Conservation (phyloP, 2,888 invertebrate species). For the Odontomyia ornata region DNA sequence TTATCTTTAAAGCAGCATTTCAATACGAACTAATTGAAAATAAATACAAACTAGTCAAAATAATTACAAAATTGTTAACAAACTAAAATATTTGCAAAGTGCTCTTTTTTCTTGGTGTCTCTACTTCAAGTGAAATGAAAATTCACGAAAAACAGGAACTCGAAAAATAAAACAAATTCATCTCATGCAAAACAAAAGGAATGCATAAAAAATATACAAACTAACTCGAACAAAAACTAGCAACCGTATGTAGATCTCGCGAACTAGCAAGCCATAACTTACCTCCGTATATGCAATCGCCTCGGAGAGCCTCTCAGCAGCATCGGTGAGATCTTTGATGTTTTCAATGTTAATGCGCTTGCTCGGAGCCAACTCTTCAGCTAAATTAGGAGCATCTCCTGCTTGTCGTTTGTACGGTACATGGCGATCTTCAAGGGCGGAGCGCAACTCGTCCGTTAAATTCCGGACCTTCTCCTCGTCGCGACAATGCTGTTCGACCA, state of each 20-base stretch:
- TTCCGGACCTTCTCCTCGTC: constrained; percentile 69
- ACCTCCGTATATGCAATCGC: constrained; percentile 47
- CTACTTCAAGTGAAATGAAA: neutral
- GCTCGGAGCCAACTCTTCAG: constrained; percentile 59
- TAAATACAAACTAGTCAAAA: constrained; percentile 14
- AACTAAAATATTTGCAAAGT: neutral
- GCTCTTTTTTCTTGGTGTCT: neutral
- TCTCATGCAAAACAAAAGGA: constrained; percentile 25
- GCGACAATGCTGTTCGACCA: constrained; percentile 67
- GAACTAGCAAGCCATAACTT: constrained; percentile 25
- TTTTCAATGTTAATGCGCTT: constrained; percentile 21
- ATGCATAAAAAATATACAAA: constrained; percentile 12
- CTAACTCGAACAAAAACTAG: constrained; percentile 17
- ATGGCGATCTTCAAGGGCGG: constrained; percentile 59
- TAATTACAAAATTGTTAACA: neutral
- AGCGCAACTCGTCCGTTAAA: constrained; percentile 68
- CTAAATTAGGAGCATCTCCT: constrained; percentile 55
- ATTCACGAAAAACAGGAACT: neutral
- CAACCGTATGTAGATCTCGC: neutral
- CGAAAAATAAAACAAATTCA: neutral
- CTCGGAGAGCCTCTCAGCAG: constrained; percentile 43
- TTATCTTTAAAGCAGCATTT: constrained; percentile 16
- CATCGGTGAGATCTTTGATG: constrained; percentile 39
- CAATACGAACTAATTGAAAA: neutral
- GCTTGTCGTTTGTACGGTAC: constrained; percentile 53